Percentiles rank a stretch among this genome's conserved stretches.
Conservation (phyloP, 2,113 vertebrate species). For the Zosterops hypoxanthus region DNA sequence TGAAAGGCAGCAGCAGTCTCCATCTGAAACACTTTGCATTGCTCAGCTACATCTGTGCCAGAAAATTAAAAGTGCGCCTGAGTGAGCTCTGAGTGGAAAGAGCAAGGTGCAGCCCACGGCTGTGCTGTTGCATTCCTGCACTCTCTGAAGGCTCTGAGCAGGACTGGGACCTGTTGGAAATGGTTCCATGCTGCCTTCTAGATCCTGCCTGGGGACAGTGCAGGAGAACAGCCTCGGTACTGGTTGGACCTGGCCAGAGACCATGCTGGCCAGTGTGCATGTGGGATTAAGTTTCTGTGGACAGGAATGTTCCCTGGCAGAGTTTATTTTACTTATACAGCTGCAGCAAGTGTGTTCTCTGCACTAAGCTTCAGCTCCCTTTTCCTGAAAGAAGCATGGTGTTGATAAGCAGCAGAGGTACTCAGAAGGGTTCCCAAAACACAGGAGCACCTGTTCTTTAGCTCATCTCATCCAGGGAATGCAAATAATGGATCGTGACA, state of each 20-base stretch:
- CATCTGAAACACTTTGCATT: background rate
- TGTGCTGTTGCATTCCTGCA: background rate
- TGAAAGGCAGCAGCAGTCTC: background rate
- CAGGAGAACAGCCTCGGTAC: accelerated
- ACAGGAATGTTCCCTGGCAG: background rate
- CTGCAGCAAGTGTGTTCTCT: background rate
- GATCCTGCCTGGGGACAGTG: accelerated
- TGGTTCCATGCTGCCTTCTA: accelerated
- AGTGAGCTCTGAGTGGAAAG: accelerated
- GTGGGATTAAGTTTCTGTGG: background rate
- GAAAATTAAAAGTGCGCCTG: background rate
- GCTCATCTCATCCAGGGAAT: background rate
- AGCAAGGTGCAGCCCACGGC: background rate
- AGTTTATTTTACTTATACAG: background rate
- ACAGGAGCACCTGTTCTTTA: background rate
- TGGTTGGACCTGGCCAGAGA: background rate
- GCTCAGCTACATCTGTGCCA: background rate
- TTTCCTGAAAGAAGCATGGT: accelerated
- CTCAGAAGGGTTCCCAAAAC: background rate
- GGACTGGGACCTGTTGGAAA: background rate
- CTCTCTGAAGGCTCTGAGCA: background rate
- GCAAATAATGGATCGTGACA: background rate
- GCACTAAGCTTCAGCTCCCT: background rate
- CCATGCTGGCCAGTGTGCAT: accelerated
- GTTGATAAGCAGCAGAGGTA: background rate